A percentile compares a stretch with the other conserved stretches of the same genome.
Conservation (phyloP, 2,888 invertebrate species). For the Notodonta dromedarius region DNA sequence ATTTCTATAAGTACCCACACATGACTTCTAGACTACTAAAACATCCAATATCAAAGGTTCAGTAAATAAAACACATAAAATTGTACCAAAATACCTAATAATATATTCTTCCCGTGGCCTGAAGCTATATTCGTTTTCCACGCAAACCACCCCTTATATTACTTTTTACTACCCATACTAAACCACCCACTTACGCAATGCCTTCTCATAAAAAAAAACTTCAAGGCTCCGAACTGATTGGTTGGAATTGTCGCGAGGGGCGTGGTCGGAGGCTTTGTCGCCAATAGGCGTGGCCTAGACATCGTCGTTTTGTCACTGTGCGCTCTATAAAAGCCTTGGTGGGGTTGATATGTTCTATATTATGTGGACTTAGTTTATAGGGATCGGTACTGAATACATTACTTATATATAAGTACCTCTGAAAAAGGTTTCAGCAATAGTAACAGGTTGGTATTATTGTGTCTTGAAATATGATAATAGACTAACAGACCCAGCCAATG, state of each 20-base stretch:
- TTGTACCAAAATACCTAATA: conserved; percentile 3
- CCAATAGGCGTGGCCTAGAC: conserved; percentile 76
- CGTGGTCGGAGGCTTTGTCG: conserved; percentile 77
- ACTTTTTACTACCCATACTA: conserved; percentile 13
- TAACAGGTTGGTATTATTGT: too few relatives aligned
- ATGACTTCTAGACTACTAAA: not conserved
- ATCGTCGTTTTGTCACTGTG: conserved; percentile 69
- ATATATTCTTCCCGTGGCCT: conserved; percentile 2
- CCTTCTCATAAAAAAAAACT: conserved; percentile 57
- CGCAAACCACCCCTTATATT: conserved; percentile 4
- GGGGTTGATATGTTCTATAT: conserved; percentile 32
- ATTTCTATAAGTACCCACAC: conserved; percentile 8
- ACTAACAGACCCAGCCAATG: too few relatives aligned
- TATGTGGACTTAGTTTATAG: conserved; percentile 16
- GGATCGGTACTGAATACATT: conserved; percentile 8
- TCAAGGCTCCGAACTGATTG: conserved; percentile 51
- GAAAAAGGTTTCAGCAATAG: too few relatives aligned
- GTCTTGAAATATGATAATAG: too few relatives aligned
- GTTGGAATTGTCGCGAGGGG: conserved; percentile 78
- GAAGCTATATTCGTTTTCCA: conserved; percentile 1
- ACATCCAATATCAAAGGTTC: not conserved
- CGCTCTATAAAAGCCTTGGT: conserved; percentile 65
- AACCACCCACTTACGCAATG: conserved; percentile 29
- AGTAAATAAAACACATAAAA: conserved; percentile 2
- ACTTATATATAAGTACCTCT: too few relatives aligned